Evolutionary conservation across 30 jellyfish, hydroid and myxozoan genomes (phyloP), one percentile per base, ranked within the genome.

Genomic region (Hydractinia symbiolongicarpus): DNA sequence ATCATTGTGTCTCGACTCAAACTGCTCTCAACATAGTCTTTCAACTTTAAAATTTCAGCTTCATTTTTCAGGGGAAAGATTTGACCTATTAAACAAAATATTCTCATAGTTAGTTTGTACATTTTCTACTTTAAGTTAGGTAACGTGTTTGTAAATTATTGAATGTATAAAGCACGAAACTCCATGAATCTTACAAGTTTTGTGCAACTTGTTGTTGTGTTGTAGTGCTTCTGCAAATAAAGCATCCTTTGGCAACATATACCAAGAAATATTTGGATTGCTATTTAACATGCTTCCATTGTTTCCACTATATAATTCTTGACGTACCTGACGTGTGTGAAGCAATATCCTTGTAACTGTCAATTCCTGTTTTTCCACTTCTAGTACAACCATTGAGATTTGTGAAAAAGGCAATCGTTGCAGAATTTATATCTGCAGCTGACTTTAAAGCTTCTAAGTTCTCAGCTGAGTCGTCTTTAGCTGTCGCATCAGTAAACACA

Each of bases 401-500:
- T 67, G 93, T 87, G 53, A 90, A 90, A 84, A 90, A 90, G 84
- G 89, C 85, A 54, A 90, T 86, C 44, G 94, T 86, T n/a, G 96
- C 90, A 50, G 90, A 90, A 57, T 84, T 52, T 5, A 90, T 72
- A 72, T 86, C 69, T 9, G 97, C 97, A 3, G 92, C 91, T 16
- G 91, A 88, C 54, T 90, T 86, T 6, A 90, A 85, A 16, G 95
- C 91, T 68, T 73, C 80, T 52, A 90, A 76, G 82, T 82, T 86
- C 51, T 82, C 95, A 0, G 89, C 53, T 0, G 96, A 56, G 53
- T 84, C 90, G 67, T 90, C 95, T 62, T 90, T 49, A 5, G 97
- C 95, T 66, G 88, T 91, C 49, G 97, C 97, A 73, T 91, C 97
- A 44, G 97, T 91, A 86, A 91, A 91, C 4, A 91, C 97, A 50